Base-by-base conservation (phyloP, 2,888 invertebrate species). In the Scelioninae gen. 1 region DNA sequence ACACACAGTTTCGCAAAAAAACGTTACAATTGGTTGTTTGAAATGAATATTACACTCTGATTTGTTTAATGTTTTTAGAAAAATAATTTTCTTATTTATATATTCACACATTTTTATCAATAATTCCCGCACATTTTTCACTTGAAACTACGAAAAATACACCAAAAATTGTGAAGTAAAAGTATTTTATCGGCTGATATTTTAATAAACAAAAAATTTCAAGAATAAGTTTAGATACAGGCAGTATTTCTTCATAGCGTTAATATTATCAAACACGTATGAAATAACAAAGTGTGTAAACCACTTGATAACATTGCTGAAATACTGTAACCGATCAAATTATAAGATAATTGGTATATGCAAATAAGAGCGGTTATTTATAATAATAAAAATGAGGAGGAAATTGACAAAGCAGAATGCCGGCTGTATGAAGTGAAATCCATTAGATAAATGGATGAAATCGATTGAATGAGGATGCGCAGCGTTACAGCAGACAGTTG, bases 401-500 rank as follows among this genome's bases (percentile, higher is more conserved):
- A 63, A 53, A 68, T 49, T 65, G 56, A 65, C 71, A 71, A 65
- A 63, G 40, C 56, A 60, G 10, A 60, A 71, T 15, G 13, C 43
- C 11, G 31, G 16, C 38, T 45, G 31, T 10, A 45, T 9, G 32
- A 53, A n/a, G 29, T 10, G 29, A 68, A 72, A 68, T 72, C 62
- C 79, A 80, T 80, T 80, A 74, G 55, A 74, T 68, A 80, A 74
- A 80, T 80, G 74, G 68, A 60, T 34, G 45, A 53, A 66, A 80
- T 80, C 74, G 79, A 80, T 80, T 80, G 56, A 66, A 66, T 51
- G 66, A 62, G 68, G 55, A 49, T 43, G 71, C 47, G 15, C 31
- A 53, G 16, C 8, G 13, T 11, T 7, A 49, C 16, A 23, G 40
- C 38, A 16, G 32, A 65, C 47, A 40, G 66, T 16, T 51, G 40